Evolutionary conservation across 2,113 vertebrate species (phyloP).

Genomic region (Morone saxatilis): DNA sequence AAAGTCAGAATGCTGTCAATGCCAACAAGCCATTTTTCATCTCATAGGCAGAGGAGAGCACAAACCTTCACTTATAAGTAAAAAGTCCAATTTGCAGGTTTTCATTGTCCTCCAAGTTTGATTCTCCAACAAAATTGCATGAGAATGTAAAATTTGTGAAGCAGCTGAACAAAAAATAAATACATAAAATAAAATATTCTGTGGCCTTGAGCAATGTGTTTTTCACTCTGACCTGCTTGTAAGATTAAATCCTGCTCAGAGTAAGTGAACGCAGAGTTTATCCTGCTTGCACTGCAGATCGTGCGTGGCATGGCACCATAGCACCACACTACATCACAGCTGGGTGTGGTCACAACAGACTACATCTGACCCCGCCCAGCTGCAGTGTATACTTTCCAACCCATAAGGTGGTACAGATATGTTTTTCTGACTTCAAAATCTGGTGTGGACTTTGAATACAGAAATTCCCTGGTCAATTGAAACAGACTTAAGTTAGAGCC

Average conservation of each 20-base stretch:
- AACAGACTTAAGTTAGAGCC: not conserved
- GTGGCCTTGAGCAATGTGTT: not conserved
- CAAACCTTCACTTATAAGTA: not conserved
- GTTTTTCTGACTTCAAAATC: not conserved
- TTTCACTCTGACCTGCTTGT: not conserved
- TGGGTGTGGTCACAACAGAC: not conserved
- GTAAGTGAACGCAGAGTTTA: not conserved
- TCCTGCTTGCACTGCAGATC: not conserved
- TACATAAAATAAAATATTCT: not conserved
- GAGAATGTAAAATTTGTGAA: not conserved
- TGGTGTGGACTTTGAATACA: not conserved
- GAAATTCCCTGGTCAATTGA: not conserved
- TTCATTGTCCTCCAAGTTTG: not conserved
- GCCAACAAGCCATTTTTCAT: conserved; percentile 4
- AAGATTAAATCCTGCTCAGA: not conserved
- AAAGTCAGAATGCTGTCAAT: not conserved
- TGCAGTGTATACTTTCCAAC: not conserved
- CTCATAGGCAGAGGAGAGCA: not conserved
- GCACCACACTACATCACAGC: no score
- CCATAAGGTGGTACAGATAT: not conserved
- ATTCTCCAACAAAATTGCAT: not conserved
- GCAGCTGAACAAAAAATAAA: not conserved
- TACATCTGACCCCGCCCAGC: no score
- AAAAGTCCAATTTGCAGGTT: not conserved
- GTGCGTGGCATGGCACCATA: no score